Evolutionary conservation across 2,797 vertebrate genomes (phyloP), one percentile per base, ranked within the genome.

Genomic region (Tangara arthus): DNA sequence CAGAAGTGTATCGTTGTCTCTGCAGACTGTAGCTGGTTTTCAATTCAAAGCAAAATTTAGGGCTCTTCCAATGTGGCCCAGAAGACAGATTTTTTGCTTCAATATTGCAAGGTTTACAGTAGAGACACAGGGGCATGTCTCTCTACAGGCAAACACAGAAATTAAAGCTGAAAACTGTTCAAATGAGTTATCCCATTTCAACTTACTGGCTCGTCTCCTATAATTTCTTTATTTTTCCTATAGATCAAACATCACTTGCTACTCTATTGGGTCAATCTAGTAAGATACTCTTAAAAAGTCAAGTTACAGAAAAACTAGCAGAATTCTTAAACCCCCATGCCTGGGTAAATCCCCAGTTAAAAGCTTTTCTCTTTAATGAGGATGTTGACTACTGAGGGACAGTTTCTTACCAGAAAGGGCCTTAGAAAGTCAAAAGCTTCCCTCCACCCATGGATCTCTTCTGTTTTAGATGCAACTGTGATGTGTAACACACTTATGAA

Each of bases 401-500:
- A 50, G 30, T 46, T 79, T 85, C 34, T 60, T 53, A 50, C 3
- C 39, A 76, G 19, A 27, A 57, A 85, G 12, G 53, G 11, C 24
- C 19, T 59, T 81, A 12, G 34, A 32, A 89, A 32, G 59, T 28
- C 26, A 44, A 73, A 94, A 83, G 47, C 5, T 65, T 24, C 2
- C 30, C 11, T 37, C 19, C 7, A 59, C 3, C 6, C 39, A 14
- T 2, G 7, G 12, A n/a, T 69, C 17, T 82, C 28, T 44, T 56
- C 2, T 37, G 53, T 76, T 22, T 68, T 28, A 44, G 9, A 28
- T 23, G 39, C 12, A 76, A 80, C 16, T 21, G 27, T 13, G 47
- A 73, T 20, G 24, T 5, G 3, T 18, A 65, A 39, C 0, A 0
- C 11, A n/a, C 19, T 68, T 72, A 11, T 0, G 3, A 56, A 86